phyloP scores from a whole-genome alignment of 2,113 vertebrate genomes.

The Neodontobutis hainanensis region DNA sequence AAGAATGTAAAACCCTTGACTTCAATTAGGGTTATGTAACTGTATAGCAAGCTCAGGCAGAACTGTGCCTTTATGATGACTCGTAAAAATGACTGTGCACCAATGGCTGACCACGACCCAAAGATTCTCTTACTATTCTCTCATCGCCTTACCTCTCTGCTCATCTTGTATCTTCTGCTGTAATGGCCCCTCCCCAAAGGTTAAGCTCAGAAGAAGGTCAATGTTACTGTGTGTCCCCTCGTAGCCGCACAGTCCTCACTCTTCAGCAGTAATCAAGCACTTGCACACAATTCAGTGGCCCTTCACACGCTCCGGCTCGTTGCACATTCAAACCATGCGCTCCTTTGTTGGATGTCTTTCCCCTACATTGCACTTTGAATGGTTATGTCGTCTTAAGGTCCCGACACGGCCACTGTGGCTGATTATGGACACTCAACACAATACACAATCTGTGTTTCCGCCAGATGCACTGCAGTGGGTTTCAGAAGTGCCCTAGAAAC shows the following conservation, averaged over 20 bases:
- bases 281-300: constrained; percentile 34
- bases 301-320: constrained; percentile 26
- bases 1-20: constrained; percentile 11
- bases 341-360: not conserved
- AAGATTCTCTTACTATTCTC: constrained; percentile 31
- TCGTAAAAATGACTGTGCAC: constrained; percentile 59
- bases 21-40: too few relatives aligned
- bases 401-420: not conserved
- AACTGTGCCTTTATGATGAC: constrained; percentile 59
- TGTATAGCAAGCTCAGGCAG: constrained; percentile 9
- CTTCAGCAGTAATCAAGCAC: constrained; percentile 40
- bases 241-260: constrained; percentile 15
- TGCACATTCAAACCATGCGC: constrained; percentile 9
- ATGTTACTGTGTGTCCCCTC: constrained; percentile 21
- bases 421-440: not conserved
- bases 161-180: constrained; percentile 30
- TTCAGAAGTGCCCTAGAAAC: not conserved
- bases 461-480: not conserved
- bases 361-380: not conserved
- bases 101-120: constrained; percentile 19
- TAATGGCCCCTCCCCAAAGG: constrained; percentile 53
- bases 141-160: constrained; percentile 28
- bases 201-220: constrained; percentile 48
- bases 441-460: not conserved
- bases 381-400: not conserved